These are phyloP conservation scores for Spermophilus dauricus DNA, from an alignment of 2,113 vertebrate genomes.

Conservation along the genomic window DNA sequence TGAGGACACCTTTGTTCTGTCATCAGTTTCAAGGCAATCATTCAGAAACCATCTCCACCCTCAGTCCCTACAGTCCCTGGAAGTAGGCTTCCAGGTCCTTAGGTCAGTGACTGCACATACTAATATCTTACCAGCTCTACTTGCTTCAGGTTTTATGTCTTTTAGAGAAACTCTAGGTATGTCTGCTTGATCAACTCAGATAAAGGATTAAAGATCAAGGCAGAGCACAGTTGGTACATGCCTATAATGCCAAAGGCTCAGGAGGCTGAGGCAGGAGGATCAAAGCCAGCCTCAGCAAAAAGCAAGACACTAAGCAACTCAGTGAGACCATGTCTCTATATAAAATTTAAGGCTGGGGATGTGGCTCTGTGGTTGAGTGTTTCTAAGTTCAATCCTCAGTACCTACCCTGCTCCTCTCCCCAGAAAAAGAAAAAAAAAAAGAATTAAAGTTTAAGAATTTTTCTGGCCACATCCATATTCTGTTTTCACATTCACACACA, in stretches of 20 bases:
- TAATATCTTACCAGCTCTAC: background rate
- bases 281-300: too few relatives aligned
- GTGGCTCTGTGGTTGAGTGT: too few relatives aligned
- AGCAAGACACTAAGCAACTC: too few relatives aligned
- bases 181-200: background rate
- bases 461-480: background rate
- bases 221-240: too few relatives aligned
- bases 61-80: too few relatives aligned
- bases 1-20: background rate
- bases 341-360: too few relatives aligned
- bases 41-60: background rate
- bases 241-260: too few relatives aligned
- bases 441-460: constrained; percentile 2
- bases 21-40: background rate
- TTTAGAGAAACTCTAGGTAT: background rate
- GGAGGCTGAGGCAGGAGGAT: too few relatives aligned
- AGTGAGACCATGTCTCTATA: too few relatives aligned
- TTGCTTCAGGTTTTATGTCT: background rate
- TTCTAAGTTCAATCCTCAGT: too few relatives aligned
- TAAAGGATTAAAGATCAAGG: background rate
- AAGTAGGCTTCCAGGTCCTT: background rate
- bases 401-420: too few relatives aligned
- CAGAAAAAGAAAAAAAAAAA: background rate
- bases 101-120: background rate
- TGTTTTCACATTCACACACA: background rate